Evolutionary conservation across 2,797 vertebrate genomes (phyloP), one percentile per base, ranked within the genome.

Genomic region (Paguma larvata): DNA sequence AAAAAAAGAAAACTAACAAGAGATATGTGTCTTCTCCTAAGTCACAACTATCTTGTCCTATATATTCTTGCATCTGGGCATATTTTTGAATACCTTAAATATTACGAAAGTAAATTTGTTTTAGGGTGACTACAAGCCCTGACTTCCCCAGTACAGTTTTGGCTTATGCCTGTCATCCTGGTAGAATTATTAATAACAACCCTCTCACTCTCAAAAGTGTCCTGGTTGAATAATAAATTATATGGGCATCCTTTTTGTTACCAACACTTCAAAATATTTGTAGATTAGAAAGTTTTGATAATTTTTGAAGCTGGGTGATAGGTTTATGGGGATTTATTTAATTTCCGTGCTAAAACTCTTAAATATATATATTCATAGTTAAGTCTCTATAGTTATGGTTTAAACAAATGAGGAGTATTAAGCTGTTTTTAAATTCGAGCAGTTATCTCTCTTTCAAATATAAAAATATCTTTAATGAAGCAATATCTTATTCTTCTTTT

Each of bases 321-420:
- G 3, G 9, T n/a, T 41, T 16, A 11, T 41, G 70, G 10, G 1
- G 7, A 12, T 51, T 91, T 75, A 79, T 82, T 75, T 70, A 68
- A 88, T 83, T 95, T 93, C 48, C 41, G 53, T 75, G 46, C 32
- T 53, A 34, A 89, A 86, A 93, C 44, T 85, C 34, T 85, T 80
- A 94, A 83, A 89, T 88, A 75, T 38, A 21, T 53, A 11, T 75
- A 68, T 38, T 63, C 94, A 56, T 68, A 89, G 21, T 75, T 77
- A 23, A 70, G 16, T 67, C 80, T 78, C 75, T 75, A 83, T 79
- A 75, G 5, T 27, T 84, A 83, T 30, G 23, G 6, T 82, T 83
- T 92, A 77, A 82, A 94, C 9, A 34, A 82, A 77, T 53, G 41
- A 4, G 18, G 27, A 25, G 0, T 68, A 70, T 32, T 77, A 27